phyloP scores from a whole-genome alignment of 2,797 vertebrate genomes.

The Acanthiza pusilla region DNA sequence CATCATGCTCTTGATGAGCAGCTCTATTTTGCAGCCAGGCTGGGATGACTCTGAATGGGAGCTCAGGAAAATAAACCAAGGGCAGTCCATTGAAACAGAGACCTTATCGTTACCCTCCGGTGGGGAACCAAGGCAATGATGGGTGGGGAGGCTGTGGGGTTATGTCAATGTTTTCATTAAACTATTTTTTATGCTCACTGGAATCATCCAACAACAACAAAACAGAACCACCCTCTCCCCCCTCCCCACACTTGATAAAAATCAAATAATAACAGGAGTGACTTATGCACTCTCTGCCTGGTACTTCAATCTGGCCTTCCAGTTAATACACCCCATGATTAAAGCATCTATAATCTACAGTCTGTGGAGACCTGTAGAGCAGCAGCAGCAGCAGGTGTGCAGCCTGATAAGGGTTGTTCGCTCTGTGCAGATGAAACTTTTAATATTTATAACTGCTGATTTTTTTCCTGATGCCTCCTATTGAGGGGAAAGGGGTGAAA shows the following conservation, averaged over 20 bases:
- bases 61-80: background rate
- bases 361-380: conserved; percentile 26
- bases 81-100: background rate
- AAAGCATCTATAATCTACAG: conserved; percentile 59
- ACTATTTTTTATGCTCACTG: background rate
- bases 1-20: background rate
- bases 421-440: conserved; percentile 35
- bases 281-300: conserved; percentile 29
- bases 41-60: background rate
- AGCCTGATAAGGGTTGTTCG: conserved; percentile 41
- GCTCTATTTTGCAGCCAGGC: background rate
- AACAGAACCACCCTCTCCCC: background rate
- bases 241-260: conserved; percentile 8
- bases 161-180: background rate
- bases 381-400: conserved; percentile 20
- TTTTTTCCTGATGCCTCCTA: background rate
- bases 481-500: background rate
- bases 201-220: background rate
- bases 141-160: background rate
- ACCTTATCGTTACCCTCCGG: background rate
- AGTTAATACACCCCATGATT: conserved; percentile 48
- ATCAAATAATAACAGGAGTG: conserved; percentile 47
- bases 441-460: conserved; percentile 52
- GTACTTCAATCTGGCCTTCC: conserved; percentile 33
- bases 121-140: background rate